Evolutionary conservation across 2,888 invertebrate genomes (phyloP).

Genomic region (Drosophila sordidula): DNA sequence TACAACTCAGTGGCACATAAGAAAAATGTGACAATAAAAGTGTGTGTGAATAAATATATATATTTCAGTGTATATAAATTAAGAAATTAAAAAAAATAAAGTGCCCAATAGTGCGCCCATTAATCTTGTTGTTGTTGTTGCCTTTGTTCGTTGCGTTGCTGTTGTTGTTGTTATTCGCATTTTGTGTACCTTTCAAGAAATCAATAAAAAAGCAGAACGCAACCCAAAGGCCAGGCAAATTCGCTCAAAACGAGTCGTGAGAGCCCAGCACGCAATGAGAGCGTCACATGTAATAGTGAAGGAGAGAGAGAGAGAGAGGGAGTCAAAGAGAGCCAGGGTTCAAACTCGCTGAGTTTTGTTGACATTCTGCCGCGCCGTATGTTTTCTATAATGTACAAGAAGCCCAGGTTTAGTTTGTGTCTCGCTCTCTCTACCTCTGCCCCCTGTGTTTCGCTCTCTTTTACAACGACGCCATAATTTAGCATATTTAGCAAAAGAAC

Average conservation of each 20-base stretch:
- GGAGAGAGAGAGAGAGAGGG: constrained; percentile 3
- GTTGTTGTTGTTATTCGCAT: constrained; percentile 76
- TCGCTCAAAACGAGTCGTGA: constrained; percentile 74
- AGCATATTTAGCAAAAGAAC: constrained; percentile 63
- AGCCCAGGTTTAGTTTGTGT: constrained; percentile 21
- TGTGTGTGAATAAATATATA: constrained; percentile 1
- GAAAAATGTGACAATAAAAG: constrained; percentile 24
- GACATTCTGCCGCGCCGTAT: constrained; percentile 61
- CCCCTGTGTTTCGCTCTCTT: background rate
- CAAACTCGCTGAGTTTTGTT: constrained; percentile 58
- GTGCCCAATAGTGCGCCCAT: constrained; percentile 32
- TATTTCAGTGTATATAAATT: background rate
- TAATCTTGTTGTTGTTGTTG: constrained; percentile 37
- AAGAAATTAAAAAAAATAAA: constrained; percentile 12
- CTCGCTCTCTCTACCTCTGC: constrained; percentile 1
- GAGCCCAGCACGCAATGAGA: constrained; percentile 11
- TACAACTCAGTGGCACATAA: constrained; percentile 7
- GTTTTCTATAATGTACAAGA: constrained; percentile 11
- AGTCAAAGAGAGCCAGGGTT: constrained; percentile 7
- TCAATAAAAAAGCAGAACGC: constrained; percentile 82
- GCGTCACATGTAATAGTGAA: constrained; percentile 17
- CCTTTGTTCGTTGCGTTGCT: constrained; percentile 58
- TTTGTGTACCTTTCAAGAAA: constrained; percentile 83
- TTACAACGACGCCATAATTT: constrained; percentile 46
- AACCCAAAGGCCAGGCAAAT: constrained; percentile 66